A percentile compares a stretch with the other conserved stretches of the same genome.
These are phyloP conservation scores for Anoplophora glabripennis DNA, from an alignment of 1,140 invertebrate genomes.

Conservation along the genomic window DNA sequence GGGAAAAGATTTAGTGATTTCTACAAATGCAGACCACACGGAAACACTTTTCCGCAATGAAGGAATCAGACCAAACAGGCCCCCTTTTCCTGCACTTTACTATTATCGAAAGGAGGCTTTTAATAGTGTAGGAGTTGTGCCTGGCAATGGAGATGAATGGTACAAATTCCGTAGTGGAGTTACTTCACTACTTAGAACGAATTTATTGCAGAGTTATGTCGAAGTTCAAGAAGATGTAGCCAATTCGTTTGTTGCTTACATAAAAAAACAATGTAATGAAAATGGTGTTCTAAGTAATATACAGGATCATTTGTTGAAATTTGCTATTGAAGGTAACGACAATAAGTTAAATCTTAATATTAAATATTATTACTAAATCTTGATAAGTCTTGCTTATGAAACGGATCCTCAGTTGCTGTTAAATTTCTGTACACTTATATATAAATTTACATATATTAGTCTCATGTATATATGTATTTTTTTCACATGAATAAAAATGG, in stretches of 20 bases:
- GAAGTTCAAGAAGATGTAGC: constrained; percentile 39
- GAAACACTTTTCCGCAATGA: constrained; percentile 45
- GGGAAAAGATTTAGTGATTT: constrained; percentile 41
- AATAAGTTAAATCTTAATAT: too few relatives aligned
- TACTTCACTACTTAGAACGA: constrained; percentile 38
- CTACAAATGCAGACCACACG: constrained; percentile 43
- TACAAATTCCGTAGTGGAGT: constrained; percentile 43
- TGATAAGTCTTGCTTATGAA: too few relatives aligned
- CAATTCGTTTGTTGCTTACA: constrained; percentile 39
- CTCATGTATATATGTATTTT: too few relatives aligned
- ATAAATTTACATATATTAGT: too few relatives aligned
- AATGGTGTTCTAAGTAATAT: constrained; percentile 37
- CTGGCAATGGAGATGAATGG: constrained; percentile 48
- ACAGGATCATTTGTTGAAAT: constrained; percentile 42
- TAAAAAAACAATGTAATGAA: constrained; percentile 31
- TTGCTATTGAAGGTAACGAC: constrained; percentile 45
- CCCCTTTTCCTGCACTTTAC: constrained; percentile 44
- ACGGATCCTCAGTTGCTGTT: too few relatives aligned
- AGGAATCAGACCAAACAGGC: constrained; percentile 42
- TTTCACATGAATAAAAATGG: too few relatives aligned
- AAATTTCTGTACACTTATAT: too few relatives aligned
- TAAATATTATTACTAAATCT: too few relatives aligned
- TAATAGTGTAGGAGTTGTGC: constrained; percentile 46
- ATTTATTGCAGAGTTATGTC: constrained; percentile 35
- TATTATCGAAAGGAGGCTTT: constrained; percentile 41